Conservation (phyloP, 2,797 vertebrate genomes). For the Remorina albescens region DNA sequence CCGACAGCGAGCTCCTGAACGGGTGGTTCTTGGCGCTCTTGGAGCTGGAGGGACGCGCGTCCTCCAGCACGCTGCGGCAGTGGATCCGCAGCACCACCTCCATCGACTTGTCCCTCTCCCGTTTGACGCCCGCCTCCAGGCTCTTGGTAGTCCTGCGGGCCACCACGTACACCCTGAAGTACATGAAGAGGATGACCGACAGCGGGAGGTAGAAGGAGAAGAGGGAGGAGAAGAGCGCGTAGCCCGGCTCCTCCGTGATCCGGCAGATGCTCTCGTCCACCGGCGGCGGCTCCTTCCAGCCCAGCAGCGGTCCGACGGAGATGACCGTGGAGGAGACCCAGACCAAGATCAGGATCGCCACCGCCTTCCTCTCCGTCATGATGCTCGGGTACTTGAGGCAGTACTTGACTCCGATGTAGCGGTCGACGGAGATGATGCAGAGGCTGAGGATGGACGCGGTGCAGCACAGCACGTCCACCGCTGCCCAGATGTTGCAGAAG, state of each 20-base stretch:
- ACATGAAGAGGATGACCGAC: conserved; percentile 96
- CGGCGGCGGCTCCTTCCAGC: conserved; percentile 97
- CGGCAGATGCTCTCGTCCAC: conserved; percentile 91
- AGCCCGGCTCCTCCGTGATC: conserved; percentile 97
- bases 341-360: conserved; percentile 89
- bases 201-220: conserved; percentile 99
- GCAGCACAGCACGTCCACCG: conserved; percentile 99
- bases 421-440: conserved; percentile 97
- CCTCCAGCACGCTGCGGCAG: conserved; percentile 90
- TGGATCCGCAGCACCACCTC: conserved; percentile 97
- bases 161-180: conserved; percentile 96
- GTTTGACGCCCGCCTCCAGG: conserved; percentile 96
- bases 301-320: conserved; percentile 95
- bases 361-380: conserved; percentile 95
- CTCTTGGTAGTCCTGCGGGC: conserved; percentile 95
- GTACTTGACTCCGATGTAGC: conserved; percentile 96
- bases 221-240: conserved; percentile 97
- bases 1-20: conserved; percentile 94
- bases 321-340: conserved; percentile 95
- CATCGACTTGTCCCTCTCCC: conserved; percentile 92
- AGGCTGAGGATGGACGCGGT: conserved; percentile 98
- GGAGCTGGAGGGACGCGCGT: conserved; percentile 76
- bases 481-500: conserved; percentile 99
- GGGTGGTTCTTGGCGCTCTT: conserved; percentile 90
- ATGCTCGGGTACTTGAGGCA: conserved; percentile 98